Evolutionary conservation across 2,113 vertebrate genomes (phyloP).

Genomic region (Tetrax tetrax): DNA sequence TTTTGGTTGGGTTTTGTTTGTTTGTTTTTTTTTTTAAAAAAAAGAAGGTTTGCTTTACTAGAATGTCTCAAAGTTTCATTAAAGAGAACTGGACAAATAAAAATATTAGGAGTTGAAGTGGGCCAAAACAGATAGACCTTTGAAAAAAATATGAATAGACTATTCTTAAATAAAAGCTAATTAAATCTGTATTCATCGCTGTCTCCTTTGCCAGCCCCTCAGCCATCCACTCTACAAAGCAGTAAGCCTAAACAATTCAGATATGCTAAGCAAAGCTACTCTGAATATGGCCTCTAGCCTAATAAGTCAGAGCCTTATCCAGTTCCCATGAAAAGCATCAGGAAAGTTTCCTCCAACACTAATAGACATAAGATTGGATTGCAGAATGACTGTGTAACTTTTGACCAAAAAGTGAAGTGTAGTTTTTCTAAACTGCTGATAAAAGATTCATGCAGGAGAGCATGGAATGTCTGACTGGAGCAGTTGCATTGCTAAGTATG

Average conservation of each 20-base stretch:
- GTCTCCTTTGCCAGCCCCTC: not conserved
- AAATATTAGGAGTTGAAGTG: not conserved
- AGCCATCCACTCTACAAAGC: not conserved
- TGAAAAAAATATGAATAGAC: not conserved
- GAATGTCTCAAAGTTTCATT: not conserved
- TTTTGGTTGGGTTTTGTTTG: too few relatives aligned
- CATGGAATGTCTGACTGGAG: not conserved
- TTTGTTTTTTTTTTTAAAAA: not conserved
- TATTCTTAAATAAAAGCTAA: not conserved
- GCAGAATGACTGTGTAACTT: not conserved
- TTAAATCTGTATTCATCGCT: not conserved
- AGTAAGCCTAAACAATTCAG: not conserved
- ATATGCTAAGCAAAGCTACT: constrained; percentile 27
- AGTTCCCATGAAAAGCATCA: constrained; percentile 44
- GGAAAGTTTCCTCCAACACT: constrained; percentile 18
- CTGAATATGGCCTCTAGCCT: constrained; percentile 16
- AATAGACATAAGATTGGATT: not conserved
- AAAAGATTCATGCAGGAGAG: not conserved
- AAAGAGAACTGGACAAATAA: not conserved
- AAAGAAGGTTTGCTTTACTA: not conserved
- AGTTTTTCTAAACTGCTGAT: constrained; percentile 13
- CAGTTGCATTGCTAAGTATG: not conserved
- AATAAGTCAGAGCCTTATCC: constrained; percentile 10
- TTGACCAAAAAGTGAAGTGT: constrained; percentile 23
- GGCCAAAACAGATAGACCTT: not conserved